Percentiles rank a stretch among this genome's conserved stretches.
These are phyloP conservation scores for Corythucha ciliata DNA, from an alignment of 2,888 invertebrate species.

Conservation along the genomic window DNA sequence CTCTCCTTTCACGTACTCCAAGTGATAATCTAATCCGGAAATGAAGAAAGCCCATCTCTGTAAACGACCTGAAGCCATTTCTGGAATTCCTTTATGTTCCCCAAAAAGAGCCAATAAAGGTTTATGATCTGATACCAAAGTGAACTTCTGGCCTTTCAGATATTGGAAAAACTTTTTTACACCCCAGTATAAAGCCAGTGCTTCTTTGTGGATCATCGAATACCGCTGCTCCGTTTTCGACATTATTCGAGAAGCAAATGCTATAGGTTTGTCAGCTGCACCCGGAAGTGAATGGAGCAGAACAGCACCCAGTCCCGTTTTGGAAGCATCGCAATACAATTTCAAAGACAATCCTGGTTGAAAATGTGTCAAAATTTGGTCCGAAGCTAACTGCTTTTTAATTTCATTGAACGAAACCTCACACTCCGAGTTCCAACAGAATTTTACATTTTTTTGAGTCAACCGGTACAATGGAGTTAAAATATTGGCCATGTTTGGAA, in stretches of 20 bases:
- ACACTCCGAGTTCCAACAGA: neutral
- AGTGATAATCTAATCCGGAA: conserved; percentile 30
- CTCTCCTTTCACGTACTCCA: conserved; percentile 30
- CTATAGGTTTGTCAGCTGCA: conserved; percentile 35
- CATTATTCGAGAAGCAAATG: conserved; percentile 37
- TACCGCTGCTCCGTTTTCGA: conserved; percentile 38
- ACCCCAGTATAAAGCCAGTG: conserved; percentile 39
- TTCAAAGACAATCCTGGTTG: too few species aligned
- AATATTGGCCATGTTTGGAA: neutral
- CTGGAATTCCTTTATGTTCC: conserved; percentile 37
- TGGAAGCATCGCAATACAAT: conserved; percentile 23
- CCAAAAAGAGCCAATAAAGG: conserved; percentile 37
- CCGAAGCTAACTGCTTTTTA: neutral
- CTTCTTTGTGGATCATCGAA: conserved; percentile 38
- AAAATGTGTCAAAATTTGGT: conserved; percentile 4
- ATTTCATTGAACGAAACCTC: neutral
- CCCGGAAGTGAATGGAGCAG: conserved; percentile 35
- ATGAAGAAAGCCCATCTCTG: conserved; percentile 37
- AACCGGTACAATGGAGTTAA: conserved; percentile 12
- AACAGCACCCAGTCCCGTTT: conserved; percentile 34
- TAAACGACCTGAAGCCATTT: conserved; percentile 38
- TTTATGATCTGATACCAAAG: conserved; percentile 38
- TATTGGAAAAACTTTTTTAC: conserved; percentile 39
- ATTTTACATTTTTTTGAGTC: neutral
- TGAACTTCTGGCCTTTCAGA: conserved; percentile 38